Conservation (phyloP, 2,113 vertebrate species). For the Oryzias celebensis region DNA sequence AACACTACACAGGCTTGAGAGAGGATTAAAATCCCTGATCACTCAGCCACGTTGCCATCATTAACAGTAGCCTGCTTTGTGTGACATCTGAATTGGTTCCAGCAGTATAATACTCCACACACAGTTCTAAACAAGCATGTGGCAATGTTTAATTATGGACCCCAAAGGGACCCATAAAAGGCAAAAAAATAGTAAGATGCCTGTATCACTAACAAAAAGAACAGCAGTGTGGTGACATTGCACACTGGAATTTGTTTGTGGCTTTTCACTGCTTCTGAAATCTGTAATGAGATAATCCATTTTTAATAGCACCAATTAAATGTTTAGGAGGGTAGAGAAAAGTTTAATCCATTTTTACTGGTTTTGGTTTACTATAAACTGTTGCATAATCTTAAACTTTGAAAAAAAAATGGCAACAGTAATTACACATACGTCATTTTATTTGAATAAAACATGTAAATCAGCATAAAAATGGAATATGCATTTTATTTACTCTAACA, state of each 20-base stretch:
- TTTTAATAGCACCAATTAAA: no score
- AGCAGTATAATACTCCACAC: conserved; percentile 16
- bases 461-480: neutral
- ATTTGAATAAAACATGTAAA: neutral
- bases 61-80: neutral
- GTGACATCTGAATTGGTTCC: neutral
- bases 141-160: neutral
- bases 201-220: no score
- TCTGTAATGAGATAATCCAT: no score
- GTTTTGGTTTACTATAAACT: no score
- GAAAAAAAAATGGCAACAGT: neutral
- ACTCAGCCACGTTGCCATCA: neutral
- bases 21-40: conserved; percentile 6
- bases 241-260: no score
- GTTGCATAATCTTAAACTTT: no score
- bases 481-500: conserved; percentile 3
- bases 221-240: no score
- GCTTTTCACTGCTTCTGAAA: no score
- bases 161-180: conserved; percentile 17
- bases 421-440: conserved; percentile 2
- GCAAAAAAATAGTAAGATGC: neutral
- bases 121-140: neutral
- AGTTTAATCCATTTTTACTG: no score
- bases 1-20: neutral
- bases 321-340: no score